phyloP scores from a whole-genome alignment of 2,888 invertebrate species.

The Lamellibrachia satsuma region DNA sequence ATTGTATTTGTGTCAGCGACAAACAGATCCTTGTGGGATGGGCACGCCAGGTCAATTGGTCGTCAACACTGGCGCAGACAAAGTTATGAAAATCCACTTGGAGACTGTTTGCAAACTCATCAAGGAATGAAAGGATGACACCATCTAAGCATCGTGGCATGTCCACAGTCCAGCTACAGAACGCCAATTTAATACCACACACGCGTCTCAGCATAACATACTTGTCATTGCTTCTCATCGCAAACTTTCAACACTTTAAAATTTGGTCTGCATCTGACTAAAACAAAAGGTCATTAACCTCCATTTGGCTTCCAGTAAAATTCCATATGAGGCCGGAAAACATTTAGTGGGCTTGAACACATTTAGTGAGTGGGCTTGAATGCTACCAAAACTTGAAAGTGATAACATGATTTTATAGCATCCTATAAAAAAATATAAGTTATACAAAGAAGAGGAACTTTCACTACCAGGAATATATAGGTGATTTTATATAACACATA shows the following conservation, averaged over 20 bases:
- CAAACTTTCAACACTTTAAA: not conserved
- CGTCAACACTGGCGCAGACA: not conserved
- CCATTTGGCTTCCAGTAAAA: not conserved
- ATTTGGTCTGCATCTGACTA: not conserved
- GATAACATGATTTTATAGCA: not conserved
- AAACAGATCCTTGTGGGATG: not conserved
- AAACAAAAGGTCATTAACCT: not conserved
- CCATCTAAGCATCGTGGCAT: not conserved
- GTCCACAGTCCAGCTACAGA: not conserved
- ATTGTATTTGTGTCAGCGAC: not conserved
- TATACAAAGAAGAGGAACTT: not conserved
- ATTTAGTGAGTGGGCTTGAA: not conserved
- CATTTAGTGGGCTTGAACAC: not conserved
- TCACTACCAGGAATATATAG: not conserved
- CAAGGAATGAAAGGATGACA: not conserved
- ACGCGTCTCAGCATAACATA: not conserved
- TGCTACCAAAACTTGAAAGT: not conserved
- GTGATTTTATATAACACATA: not conserved
- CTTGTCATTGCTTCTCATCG: not conserved
- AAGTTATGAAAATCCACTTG: conserved; percentile 9
- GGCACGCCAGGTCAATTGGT: not conserved
- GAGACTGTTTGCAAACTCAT: not conserved
- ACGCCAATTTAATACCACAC: not conserved
- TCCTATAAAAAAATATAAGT: not conserved
- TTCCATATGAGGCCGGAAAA: not conserved